Conservation (phyloP, 2,888 invertebrate genomes). For the Mongoloraphidia duomilia region DNA sequence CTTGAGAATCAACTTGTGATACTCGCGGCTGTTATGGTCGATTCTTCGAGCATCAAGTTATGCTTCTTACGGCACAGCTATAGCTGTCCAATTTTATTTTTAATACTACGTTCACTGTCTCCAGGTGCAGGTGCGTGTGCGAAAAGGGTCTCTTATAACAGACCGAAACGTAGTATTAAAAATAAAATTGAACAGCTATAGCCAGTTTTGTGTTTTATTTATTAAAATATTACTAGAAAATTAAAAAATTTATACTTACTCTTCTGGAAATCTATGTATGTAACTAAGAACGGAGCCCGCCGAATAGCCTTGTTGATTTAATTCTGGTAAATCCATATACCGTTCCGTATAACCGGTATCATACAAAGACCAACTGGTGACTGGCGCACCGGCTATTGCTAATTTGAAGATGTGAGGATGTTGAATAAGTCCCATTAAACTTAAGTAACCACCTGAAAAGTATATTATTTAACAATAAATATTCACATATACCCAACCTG, state of each 20-base stretch:
- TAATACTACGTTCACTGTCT: too few relatives aligned
- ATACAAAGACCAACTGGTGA: slow-evolving; percentile 93
- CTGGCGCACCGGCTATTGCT: slow-evolving; percentile 93
- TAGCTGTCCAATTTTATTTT: too few relatives aligned
- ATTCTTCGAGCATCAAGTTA: too few relatives aligned
- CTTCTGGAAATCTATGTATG: slow-evolving; percentile 79
- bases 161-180: too few relatives aligned
- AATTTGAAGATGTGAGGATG: slow-evolving; percentile 88
- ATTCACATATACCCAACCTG: background rate
- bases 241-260: slow-evolving; percentile 40
- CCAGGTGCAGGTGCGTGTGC: too few relatives aligned
- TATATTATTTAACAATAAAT: background rate
- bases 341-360: slow-evolving; percentile 98
- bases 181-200: too few relatives aligned
- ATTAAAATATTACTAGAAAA: too few relatives aligned
- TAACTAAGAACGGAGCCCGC: slow-evolving; percentile 75
- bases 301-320: slow-evolving; percentile 64
- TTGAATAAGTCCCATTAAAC: slow-evolving; percentile 85
- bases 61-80: too few relatives aligned
- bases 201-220: too few relatives aligned
- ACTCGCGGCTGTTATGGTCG: too few relatives aligned
- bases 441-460: slow-evolving; percentile 70
- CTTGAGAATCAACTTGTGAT: too few relatives aligned
- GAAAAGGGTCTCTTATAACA: too few relatives aligned
- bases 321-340: slow-evolving; percentile 80